These are phyloP conservation scores for Cantharis rufa DNA, from an alignment of 2,888 invertebrate species.

Conservation along the genomic window DNA sequence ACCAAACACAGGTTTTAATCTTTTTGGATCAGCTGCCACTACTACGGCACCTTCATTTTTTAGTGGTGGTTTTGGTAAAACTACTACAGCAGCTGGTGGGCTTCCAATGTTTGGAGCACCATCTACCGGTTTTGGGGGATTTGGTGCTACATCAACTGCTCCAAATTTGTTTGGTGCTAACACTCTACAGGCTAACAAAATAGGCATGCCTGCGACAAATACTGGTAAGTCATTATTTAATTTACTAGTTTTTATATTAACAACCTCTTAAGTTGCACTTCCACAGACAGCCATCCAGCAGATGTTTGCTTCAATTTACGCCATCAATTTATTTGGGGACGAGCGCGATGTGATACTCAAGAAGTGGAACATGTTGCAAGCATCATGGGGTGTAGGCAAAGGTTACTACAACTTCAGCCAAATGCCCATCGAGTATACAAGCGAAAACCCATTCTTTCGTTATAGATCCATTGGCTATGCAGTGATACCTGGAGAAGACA, in stretches of 20 bases:
- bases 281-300: slow-evolving; percentile 48
- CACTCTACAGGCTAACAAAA: slow-evolving; percentile 40
- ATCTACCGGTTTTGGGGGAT: slow-evolving; percentile 48
- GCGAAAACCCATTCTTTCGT: slow-evolving; percentile 88
- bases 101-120: slow-evolving; percentile 54
- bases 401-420: slow-evolving; percentile 78
- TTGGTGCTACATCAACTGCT: slow-evolving; percentile 44
- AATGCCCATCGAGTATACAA: slow-evolving; percentile 80
- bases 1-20: slow-evolving; percentile 43
- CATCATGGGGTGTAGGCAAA: slow-evolving; percentile 84
- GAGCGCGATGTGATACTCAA: slow-evolving; percentile 92
- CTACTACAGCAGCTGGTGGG: slow-evolving; percentile 38
- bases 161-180: slow-evolving; percentile 36
- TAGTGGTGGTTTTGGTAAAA: slow-evolving; percentile 59
- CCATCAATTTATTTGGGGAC: slow-evolving; percentile 82
- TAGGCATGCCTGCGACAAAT: not conserved
- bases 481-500: slow-evolving; percentile 81
- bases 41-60: slow-evolving; percentile 42
- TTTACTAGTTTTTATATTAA: not conserved
- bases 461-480: slow-evolving; percentile 96
- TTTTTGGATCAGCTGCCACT: slow-evolving; percentile 47
- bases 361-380: slow-evolving; percentile 94
- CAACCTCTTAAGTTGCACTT: not conserved
- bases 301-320: slow-evolving; percentile 57
- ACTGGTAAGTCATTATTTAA: not conserved